A percentile compares a stretch with the other conserved stretches of the same genome.
phyloP scores from a whole-genome alignment of 53 echinoderm and acorn worm species.

The Actinopyga echinites region DNA sequence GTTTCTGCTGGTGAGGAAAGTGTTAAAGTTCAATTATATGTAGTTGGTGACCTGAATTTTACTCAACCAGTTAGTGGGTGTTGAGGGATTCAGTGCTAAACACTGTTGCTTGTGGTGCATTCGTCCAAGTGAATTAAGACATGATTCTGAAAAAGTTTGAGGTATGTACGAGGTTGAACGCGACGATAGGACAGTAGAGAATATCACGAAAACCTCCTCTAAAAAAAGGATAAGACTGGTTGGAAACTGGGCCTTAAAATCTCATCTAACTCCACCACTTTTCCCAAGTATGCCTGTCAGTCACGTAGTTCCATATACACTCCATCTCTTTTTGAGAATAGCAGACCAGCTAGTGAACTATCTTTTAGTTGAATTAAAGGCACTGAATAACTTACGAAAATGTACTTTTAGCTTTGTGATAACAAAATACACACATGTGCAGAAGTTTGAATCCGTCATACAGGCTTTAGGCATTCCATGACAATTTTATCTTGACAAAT shows the following conservation, averaged over 20 bases:
- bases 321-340: conserved; percentile 20
- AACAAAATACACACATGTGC: background rate
- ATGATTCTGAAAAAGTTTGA: conserved; percentile 16
- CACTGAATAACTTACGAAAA: background rate
- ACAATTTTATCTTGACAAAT: conserved; percentile 28
- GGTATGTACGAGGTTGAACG: conserved; percentile 9
- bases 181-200: background rate
- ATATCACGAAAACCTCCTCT: background rate
- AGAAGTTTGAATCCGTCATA: background rate
- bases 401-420: conserved; percentile 7
- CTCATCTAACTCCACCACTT: conserved; percentile 16
- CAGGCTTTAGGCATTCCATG: background rate
- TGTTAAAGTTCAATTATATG: background rate
- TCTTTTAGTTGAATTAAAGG: background rate
- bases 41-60: conserved; percentile 39
- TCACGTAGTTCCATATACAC: background rate
- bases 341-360: conserved; percentile 10
- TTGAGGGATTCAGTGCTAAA: conserved; percentile 25
- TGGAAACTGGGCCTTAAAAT: background rate
- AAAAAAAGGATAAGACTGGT: background rate
- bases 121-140: conserved; percentile 21
- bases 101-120: conserved; percentile 41
- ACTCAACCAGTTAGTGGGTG: conserved; percentile 34
- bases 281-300: conserved; percentile 2
- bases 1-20: background rate